Evolutionary conservation across 2,797 vertebrate genomes (phyloP).

Genomic region (Tinamus major): DNA sequence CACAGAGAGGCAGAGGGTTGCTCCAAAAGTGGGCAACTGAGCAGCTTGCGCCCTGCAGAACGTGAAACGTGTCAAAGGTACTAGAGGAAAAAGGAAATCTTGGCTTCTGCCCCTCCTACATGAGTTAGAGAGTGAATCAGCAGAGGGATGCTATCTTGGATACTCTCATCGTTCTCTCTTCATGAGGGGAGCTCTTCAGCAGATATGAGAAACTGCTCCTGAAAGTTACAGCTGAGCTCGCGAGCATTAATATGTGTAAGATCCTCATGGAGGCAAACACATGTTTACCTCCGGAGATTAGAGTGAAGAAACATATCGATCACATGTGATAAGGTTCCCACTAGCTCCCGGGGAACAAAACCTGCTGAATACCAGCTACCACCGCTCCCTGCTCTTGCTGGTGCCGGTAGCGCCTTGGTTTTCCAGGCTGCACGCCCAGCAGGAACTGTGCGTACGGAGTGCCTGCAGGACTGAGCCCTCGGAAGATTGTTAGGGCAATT

Average conservation of each 20-base stretch:
- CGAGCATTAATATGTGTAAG: background rate
- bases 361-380: background rate
- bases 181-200: background rate
- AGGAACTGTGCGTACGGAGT: background rate
- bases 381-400: background rate
- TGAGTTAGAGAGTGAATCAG: background rate
- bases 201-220: background rate
- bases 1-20: background rate
- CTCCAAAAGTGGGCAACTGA: background rate
- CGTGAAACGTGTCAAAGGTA: background rate
- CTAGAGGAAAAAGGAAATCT: background rate
- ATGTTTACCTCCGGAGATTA: background rate
- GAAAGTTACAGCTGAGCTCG: background rate
- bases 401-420: background rate
- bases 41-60: background rate
- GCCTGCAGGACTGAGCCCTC: slow-evolving; percentile 42
- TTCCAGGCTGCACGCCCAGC: slow-evolving; percentile 33
- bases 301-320: background rate
- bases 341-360: background rate
- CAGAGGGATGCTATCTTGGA: background rate
- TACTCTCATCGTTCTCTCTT: background rate
- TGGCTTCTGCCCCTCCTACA: background rate
- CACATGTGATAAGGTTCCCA: background rate
- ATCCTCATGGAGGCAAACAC: background rate
- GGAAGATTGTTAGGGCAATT: slow-evolving; percentile 55